Base-by-base conservation (phyloP, 2,888 invertebrate genomes). In the Dynastes tityus region DNA sequence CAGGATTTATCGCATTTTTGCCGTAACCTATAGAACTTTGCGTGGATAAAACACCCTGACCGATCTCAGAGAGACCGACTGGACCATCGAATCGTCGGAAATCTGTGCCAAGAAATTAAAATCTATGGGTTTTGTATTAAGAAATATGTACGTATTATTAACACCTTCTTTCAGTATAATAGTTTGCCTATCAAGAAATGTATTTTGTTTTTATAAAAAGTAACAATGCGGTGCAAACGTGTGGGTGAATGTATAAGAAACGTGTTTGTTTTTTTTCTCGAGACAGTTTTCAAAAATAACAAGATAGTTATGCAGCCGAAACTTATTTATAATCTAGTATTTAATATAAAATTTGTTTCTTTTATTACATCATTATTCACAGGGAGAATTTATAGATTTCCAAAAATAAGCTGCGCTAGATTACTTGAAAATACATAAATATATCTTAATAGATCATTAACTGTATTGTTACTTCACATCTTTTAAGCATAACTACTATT, bases 141-240 rank as follows among this genome's bases (percentile, higher is more conserved):
- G 45, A 73, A 58, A 73, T 73, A 73, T 40, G 73, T 73, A 73
- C 40, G 73, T 73, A 73, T 73, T 73, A 73, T 58, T 73, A 73
- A 73, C 58, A 73, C 37, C 37, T 37, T 40, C 55, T 73, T 73
- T 73, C 58, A 22, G 58, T 73, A 58, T 73, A 40, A 73, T 73
- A 40, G 73, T 73, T 73, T 8, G 73, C 16, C 45, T 73, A 58
- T 58, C 73, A 73, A 40, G 73, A 73, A 73, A 58, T 73, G 40
- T 58, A 58, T 73, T 32, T 55, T 68, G 5, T 32, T 29, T 32
- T 63, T 27, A 49, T 51, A 22, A 13, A 68, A 49, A 49, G 11
- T 27, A 68, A 68, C 37, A 16, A 51, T 63, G 29, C 27, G 29
- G 22, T 22, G 27, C 22, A 45, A 67, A 67, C 32, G 49, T 6